phyloP scores from a whole-genome alignment of 2,888 invertebrate genomes.

The Pherbina coryleti region DNA sequence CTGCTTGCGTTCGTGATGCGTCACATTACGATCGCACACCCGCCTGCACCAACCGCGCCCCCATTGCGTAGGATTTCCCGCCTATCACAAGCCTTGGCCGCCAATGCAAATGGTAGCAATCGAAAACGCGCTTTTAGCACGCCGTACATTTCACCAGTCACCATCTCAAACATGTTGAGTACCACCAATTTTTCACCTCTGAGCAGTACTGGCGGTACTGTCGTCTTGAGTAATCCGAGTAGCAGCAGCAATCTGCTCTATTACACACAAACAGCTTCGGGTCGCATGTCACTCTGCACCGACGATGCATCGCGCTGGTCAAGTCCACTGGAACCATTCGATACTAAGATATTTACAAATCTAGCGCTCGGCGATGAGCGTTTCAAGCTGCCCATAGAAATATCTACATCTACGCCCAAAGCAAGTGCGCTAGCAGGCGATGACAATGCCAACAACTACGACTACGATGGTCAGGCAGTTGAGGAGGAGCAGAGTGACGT shows the following conservation, averaged over 20 bases:
- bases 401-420: background rate
- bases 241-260: constrained; percentile 44
- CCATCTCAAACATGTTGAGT: constrained; percentile 39
- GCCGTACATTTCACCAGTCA: constrained; percentile 56
- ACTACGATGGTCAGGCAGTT: constrained; percentile 35
- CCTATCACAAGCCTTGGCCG: constrained; percentile 54
- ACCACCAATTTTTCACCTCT: background rate
- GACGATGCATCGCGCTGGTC: constrained; percentile 59
- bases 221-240: background rate
- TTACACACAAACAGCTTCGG: constrained; percentile 57
- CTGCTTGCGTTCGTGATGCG: background rate
- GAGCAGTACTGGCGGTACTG: constrained; percentile 24
- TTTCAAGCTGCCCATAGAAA: constrained; percentile 47
- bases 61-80: constrained; percentile 50
- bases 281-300: constrained; percentile 60
- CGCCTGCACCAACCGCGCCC: background rate
- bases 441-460: constrained; percentile 11
- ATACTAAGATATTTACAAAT: constrained; percentile 57
- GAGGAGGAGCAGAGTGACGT: constrained; percentile 49
- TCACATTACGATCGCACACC: background rate
- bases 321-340: constrained; percentile 23
- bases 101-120: constrained; percentile 47
- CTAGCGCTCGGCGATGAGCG: constrained; percentile 56
- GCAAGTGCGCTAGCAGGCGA: background rate
- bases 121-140: constrained; percentile 65